A percentile compares a stretch with the other conserved stretches of the same genome.
Evolutionary conservation across 1,140 invertebrate species (phyloP).

Genomic region (Pogonomyrmex californicus): DNA sequence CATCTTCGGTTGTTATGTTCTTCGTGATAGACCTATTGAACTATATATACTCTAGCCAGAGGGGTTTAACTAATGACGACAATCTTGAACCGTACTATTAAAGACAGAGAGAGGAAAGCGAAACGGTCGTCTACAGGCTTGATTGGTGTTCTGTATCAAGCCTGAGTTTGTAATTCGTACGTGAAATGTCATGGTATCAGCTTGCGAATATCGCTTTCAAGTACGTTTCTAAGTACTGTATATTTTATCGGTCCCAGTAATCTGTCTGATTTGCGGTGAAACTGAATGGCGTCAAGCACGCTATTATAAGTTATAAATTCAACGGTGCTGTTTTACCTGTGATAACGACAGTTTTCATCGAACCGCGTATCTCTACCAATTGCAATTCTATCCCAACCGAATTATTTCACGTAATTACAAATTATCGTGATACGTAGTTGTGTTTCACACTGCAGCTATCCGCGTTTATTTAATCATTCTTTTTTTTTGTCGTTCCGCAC

Average conservation of each 20-base stretch:
- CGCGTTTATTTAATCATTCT: constrained; percentile 38
- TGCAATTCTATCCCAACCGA: constrained; percentile 45
- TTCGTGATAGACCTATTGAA: constrained; percentile 47
- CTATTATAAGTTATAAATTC: constrained; percentile 24
- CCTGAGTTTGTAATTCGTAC: constrained; percentile 36
- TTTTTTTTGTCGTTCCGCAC: neutral
- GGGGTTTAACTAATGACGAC: constrained; percentile 37
- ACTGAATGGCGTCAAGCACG: neutral
- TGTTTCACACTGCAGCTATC: constrained; percentile 16
- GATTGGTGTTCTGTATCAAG: constrained; percentile 45
- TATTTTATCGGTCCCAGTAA: constrained; percentile 16
- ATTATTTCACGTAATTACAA: constrained; percentile 59
- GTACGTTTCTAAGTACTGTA: neutral
- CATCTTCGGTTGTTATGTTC: constrained; percentile 50
- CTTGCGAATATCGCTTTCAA: constrained; percentile 23
- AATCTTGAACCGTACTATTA: constrained; percentile 41
- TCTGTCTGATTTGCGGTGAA: constrained; percentile 12
- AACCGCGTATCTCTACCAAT: constrained; percentile 13
- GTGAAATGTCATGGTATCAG: constrained; percentile 31
- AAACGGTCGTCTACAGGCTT: constrained; percentile 19
- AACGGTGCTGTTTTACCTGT: constrained; percentile 16
- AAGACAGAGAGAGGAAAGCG: constrained; percentile 46
- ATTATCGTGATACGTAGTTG: constrained; percentile 27
- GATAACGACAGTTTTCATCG: neutral
- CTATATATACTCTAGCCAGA: constrained; percentile 22